Conservation (phyloP, 2,797 vertebrate genomes). For the Cirrhinus mrigala region DNA sequence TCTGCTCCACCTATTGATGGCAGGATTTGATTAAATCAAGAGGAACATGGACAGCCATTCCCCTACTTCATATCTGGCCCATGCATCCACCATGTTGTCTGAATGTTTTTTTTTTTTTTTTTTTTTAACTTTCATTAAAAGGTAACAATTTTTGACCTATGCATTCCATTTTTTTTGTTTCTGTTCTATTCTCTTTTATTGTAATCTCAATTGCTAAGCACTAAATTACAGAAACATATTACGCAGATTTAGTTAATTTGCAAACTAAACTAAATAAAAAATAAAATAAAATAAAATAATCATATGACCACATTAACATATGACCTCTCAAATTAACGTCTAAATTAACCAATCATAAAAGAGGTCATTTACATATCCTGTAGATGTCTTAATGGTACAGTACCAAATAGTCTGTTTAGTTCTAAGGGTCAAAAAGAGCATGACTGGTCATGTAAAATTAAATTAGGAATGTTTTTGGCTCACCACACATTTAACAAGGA, state of each 20-base stretch:
- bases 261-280: background rate
- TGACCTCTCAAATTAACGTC: too few relatives aligned
- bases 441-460: background rate
- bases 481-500: background rate
- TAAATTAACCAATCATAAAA: background rate
- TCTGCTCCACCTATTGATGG: conserved; percentile 40
- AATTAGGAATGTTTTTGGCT: background rate
- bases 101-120: background rate
- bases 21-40: conserved; percentile 50
- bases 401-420: background rate
- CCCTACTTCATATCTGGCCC: conserved; percentile 6
- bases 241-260: background rate
- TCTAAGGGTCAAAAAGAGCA: background rate
- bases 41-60: conserved; percentile 26
- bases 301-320: too few relatives aligned
- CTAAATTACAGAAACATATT: background rate
- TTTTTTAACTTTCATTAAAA: background rate
- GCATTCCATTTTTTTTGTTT: background rate
- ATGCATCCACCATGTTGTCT: background rate
- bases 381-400: background rate
- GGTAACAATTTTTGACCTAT: background rate
- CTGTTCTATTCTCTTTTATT: background rate
- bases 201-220: background rate
- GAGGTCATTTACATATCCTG: background rate
- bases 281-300: too few relatives aligned